phyloP scores from a whole-genome alignment of 2,888 invertebrate species.

The Anthophora plumipes region DNA sequence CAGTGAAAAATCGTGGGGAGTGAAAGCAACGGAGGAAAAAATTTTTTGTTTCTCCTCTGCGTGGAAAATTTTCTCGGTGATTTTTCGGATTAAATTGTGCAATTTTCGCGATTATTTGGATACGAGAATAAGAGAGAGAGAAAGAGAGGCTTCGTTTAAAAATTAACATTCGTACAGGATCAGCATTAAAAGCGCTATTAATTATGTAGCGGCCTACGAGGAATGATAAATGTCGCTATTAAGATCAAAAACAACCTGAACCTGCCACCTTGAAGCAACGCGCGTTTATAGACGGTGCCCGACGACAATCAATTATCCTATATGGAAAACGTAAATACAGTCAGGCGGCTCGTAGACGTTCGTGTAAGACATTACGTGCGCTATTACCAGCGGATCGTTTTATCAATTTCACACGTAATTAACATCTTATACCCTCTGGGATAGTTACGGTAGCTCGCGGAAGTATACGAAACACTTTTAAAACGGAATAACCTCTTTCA shows the following conservation, averaged over 20 bases:
- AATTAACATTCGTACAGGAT: background rate
- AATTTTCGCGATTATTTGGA: too few relatives aligned
- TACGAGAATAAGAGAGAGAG: too few relatives aligned
- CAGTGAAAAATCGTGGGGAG: constrained; percentile 67
- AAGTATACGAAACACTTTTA: too few relatives aligned
- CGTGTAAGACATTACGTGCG: constrained; percentile 4
- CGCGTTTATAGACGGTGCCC: background rate
- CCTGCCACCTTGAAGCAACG: background rate
- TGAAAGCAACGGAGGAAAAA: constrained; percentile 68
- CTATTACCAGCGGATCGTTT: background rate
- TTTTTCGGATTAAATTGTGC: too few relatives aligned
- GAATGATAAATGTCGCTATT: background rate
- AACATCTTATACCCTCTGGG: background rate
- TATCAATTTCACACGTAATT: background rate
- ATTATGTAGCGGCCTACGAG: background rate
- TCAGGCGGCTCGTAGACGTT: background rate
- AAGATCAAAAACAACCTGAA: background rate
- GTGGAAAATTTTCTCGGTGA: constrained; percentile 40
- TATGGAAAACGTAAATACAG: constrained; percentile 25
- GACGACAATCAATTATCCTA: constrained; percentile 23
- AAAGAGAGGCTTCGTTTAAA: background rate
- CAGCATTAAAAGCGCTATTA: background rate
- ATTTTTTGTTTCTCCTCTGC: background rate
- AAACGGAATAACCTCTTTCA: too few relatives aligned
- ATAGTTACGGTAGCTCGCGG: background rate